These are phyloP conservation scores for Sinhomidia bicolor DNA, from an alignment of 2,888 invertebrate species.

Conservation along the genomic window DNA sequence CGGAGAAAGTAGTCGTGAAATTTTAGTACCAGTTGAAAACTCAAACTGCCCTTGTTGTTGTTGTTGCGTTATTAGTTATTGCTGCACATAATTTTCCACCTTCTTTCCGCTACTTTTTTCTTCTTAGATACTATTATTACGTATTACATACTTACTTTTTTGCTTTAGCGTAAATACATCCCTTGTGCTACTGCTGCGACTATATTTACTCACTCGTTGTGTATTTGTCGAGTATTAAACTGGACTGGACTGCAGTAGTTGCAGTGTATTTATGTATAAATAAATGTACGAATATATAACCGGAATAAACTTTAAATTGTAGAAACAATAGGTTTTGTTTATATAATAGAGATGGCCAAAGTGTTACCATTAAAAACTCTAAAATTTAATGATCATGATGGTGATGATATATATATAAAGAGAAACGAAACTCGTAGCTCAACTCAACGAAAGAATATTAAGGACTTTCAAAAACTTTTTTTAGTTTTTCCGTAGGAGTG, in stretches of 20 bases:
- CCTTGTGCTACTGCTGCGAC: background rate
- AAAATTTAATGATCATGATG: conserved; percentile 7
- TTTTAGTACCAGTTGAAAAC: conserved; percentile 2
- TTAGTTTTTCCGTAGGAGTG: background rate
- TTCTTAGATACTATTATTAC: background rate
- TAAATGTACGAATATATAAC: too few species aligned
- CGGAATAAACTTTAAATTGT: background rate
- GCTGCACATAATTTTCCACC: conserved; percentile 22
- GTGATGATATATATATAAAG: background rate
- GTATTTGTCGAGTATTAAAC: too few species aligned
- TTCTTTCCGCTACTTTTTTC: background rate
- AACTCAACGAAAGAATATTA: background rate
- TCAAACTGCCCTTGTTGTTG: conserved; percentile 13
- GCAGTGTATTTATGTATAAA: too few species aligned
- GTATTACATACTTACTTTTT: background rate
- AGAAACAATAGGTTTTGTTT: background rate
- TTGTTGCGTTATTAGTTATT: conserved; percentile 11
- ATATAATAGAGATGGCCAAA: background rate
- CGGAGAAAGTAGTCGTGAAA: background rate
- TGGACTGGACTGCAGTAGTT: too few species aligned
- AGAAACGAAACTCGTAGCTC: background rate
- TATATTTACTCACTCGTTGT: too few species aligned
- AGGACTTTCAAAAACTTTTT: background rate
- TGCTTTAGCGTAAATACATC: background rate
- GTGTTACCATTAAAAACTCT: conserved; percentile 2